Base-by-base conservation (phyloP, 2,797 vertebrate genomes). In the Malacoctenus gilli region DNA sequence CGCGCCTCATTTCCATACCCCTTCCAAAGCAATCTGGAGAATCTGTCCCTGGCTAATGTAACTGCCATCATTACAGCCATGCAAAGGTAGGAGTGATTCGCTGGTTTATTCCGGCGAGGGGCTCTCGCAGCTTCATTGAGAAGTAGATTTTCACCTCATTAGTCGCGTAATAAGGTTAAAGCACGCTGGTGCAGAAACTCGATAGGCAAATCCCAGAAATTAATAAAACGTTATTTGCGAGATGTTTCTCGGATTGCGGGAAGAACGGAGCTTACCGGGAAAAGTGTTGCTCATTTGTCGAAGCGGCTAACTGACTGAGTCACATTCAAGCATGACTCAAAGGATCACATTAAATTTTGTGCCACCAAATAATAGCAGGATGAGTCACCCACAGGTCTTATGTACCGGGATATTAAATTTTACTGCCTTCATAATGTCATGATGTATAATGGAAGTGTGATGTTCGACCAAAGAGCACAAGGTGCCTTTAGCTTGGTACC, bases 1-100 rank as follows among this genome's bases (percentile, higher is more conserved):
- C 50, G 58, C 56, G 64, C 23, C 82, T 85, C 54, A 86, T 88
- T 80, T 84, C 59, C 79, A 82, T 77, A 58, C 25, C 39, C n/a
- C 34, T 53, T 78, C 78, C 59, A 35, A 76, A 78, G 63, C 66
- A 66, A 77, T 61, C 51, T 55, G 42, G 41, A 68, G 70, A 71
- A 66, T 76, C 68, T 65, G 57, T 79, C 60, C 56, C 50, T 15
- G 20, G 47, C 51, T 61, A 53, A 68, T 56, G 12, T 50, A 62
- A 62, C 56, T 46, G 58, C 18, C 48, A 9, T 70, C 55, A 68
- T 75, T 59, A 75, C 51, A 46, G 65, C 54, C 54, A 56, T 25
- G 55, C 43, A 61, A 65, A 76, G 77, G 51, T 69, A 54, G 35
- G n/a, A 48, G 58, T 15, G 8, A 68, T 43, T 28, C 51, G 1